Percentiles rank a stretch among this genome's conserved stretches.
Evolutionary conservation across 1,140 invertebrate species (phyloP).

Genomic region (Papilio polytes): DNA sequence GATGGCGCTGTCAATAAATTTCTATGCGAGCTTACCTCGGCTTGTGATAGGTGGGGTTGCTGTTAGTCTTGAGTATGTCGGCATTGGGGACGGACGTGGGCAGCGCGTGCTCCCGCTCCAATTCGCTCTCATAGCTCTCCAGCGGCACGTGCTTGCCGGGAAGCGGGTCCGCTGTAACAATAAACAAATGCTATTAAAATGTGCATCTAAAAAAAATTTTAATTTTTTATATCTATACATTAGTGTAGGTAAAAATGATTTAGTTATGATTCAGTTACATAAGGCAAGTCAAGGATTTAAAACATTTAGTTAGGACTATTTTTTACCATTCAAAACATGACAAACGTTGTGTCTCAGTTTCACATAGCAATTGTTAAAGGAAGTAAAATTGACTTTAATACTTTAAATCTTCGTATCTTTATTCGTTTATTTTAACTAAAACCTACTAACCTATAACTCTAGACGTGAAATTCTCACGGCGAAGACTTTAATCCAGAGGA

Average conservation of each 20-base stretch:
- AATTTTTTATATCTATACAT: too few species aligned
- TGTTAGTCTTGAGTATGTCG: conserved; percentile 88
- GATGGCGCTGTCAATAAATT: background rate
- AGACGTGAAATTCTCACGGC: background rate
- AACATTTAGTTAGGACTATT: background rate
- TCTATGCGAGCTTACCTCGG: conserved; percentile 78
- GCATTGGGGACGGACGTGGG: conserved; percentile 89
- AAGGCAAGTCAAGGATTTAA: too few species aligned
- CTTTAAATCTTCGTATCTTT: background rate
- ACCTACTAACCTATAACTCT: background rate
- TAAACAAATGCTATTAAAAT: background rate
- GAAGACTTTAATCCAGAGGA: background rate
- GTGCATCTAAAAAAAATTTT: too few species aligned
- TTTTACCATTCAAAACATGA: background rate
- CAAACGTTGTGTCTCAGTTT: background rate
- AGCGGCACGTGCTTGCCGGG: conserved; percentile 82
- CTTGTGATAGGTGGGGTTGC: conserved; percentile 88
- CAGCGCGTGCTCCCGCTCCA: conserved; percentile 87
- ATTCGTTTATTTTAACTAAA: background rate
- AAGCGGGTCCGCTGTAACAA: conserved; percentile 77
- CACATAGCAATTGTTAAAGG: background rate
- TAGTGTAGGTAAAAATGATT: too few species aligned
- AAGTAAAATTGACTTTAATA: conserved; percentile 18
- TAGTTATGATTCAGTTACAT: too few species aligned
- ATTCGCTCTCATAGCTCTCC: conserved; percentile 86